phyloP scores from a whole-genome alignment of 2,113 vertebrate species.

The Aviceda subcristata region DNA sequence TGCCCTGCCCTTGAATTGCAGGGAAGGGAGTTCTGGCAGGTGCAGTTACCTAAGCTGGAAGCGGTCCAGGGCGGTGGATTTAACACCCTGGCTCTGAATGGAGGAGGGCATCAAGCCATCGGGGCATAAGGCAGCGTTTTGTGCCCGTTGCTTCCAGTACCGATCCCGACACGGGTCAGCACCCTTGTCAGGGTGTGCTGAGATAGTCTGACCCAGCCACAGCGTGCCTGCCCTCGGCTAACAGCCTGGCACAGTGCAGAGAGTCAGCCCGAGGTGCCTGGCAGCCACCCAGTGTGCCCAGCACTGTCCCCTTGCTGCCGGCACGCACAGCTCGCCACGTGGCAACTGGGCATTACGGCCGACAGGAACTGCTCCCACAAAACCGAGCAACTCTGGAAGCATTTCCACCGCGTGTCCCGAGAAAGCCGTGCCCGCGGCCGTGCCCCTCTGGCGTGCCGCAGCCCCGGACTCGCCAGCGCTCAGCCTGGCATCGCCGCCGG shows the following conservation, averaged over 20 bases:
- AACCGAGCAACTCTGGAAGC: neutral
- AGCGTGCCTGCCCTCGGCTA: neutral
- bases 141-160: neutral
- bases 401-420: neutral
- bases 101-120: neutral
- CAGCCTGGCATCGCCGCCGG: neutral
- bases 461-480: neutral
- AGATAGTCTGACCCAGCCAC: neutral
- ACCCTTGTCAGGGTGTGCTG: neutral
- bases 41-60: neutral
- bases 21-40: neutral
- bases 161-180: neutral
- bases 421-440: neutral
- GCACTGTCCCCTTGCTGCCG: neutral
- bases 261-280: neutral
- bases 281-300: neutral
- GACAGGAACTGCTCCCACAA: neutral
- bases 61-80: neutral
- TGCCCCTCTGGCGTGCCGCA: accelerated
- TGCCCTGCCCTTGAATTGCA: neutral
- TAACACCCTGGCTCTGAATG: neutral
- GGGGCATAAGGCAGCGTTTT: neutral
- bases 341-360: accelerated
- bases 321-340: accelerated
- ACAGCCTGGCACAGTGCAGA: neutral